Evolutionary conservation across 2,113 vertebrate genomes (phyloP), one percentile per base, ranked within the genome.

Genomic region (Stomatorhinus ivindoensis): DNA sequence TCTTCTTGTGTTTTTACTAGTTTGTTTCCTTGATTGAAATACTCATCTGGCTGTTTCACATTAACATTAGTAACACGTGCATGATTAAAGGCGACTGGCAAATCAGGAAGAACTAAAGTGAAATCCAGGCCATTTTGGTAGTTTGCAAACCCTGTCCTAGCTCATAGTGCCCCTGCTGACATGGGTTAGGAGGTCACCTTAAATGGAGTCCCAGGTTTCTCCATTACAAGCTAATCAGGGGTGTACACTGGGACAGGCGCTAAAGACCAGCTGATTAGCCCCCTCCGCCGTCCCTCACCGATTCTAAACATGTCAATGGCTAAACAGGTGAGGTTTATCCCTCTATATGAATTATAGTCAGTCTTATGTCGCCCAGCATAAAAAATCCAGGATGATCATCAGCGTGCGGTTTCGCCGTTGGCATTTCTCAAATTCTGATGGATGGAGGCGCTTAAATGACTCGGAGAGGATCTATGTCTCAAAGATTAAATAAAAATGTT

Each of bases 401-500:
- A 27, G 21, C 2, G 55, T 58, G 55, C 8, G 0, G 24, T 65
- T 69, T 69, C 3, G 3, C n/a, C 61, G 10, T 69, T 69, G 61
- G 61, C 61, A n/a, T 61, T 61, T 61, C 24, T 11, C 24, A n/a
- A 8, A 10, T n/a, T 61, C 58, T 27, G 58, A 8, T 61, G 58
- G 58, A 69, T 31, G n/a, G 35, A 5, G 11, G 73, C 2, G 11
- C 50, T 80, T 88, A 90, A 48, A 83, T 73, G 85, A 31, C n/a
- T 27, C n/a, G 1, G n/a, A 27, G 61, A 44, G 55, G 89, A 42
- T 65, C 15, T 46, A 39, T 35, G 83, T 42, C 24, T 42, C 88
- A 90, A 88, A 69, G 1, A 69, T 90, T 88, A 46, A 88, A 90
- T 90, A 53, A 69, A 65, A 90, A 35, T 80, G 73, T 27, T 13